Conservation (phyloP, 2,797 vertebrate species). For the Ctenopoma multispine region DNA sequence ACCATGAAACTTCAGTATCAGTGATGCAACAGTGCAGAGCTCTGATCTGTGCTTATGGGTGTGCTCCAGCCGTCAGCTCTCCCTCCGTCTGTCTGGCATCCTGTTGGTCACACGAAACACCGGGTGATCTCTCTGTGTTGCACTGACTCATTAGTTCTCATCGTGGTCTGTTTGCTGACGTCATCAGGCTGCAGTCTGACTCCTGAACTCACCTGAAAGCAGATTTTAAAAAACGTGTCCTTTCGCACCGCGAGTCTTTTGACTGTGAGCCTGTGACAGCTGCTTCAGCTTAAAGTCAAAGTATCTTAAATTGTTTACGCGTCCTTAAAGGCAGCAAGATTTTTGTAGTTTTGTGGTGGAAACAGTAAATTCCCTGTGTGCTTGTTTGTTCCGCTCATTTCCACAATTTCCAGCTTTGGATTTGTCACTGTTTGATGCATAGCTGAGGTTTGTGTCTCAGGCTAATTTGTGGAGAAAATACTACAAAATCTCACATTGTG, state of each 20-base stretch:
- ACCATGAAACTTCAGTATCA: slow-evolving; percentile 35
- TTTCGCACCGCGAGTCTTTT: slow-evolving; percentile 17
- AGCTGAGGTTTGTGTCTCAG: slow-evolving; percentile 29
- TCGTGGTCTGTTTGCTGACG: slow-evolving; percentile 6
- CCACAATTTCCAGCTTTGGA: slow-evolving; percentile 14
- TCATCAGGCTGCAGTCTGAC: slow-evolving; percentile 1
- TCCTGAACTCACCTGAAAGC: not conserved
- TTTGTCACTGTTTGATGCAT: slow-evolving; percentile 28
- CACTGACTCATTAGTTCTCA: not conserved
- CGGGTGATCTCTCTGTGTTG: not conserved
- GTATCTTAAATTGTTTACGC: slow-evolving; percentile 34
- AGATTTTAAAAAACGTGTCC: slow-evolving; percentile 18
- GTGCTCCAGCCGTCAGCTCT: slow-evolving; percentile 45
- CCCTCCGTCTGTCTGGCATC: slow-evolving; percentile 54
- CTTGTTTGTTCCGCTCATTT: slow-evolving; percentile 29
- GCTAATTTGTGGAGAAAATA: slow-evolving; percentile 13
- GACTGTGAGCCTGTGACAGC: slow-evolving; percentile 22
- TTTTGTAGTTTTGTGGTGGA: slow-evolving; percentile 19
- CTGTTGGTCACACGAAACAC: slow-evolving; percentile 36
- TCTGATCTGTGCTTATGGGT: slow-evolving; percentile 45
- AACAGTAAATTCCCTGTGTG: slow-evolving; percentile 27
- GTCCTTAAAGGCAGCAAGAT: slow-evolving; percentile 21
- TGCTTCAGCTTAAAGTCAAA: slow-evolving; percentile 20
- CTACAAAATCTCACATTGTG: slow-evolving; percentile 11
- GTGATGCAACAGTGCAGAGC: slow-evolving; percentile 21